A percentile compares a stretch with the other conserved stretches of the same genome.
Evolutionary conservation across 2,888 invertebrate genomes (phyloP).

Genomic region (Panzeria rudis): DNA sequence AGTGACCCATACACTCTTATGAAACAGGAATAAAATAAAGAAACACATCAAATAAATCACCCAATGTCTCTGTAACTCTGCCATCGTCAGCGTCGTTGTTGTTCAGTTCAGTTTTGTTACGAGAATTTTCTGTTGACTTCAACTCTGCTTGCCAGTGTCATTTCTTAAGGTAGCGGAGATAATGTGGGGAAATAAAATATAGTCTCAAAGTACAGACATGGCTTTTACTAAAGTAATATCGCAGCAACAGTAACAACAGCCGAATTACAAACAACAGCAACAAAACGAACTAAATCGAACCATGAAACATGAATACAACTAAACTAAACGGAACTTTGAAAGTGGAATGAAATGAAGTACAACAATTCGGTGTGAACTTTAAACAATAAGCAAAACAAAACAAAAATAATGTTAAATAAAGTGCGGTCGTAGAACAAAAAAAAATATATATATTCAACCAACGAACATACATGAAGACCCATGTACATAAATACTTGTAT

Average conservation of each 20-base stretch:
- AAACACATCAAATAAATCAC: slow-evolving; percentile 60
- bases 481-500: slow-evolving; percentile 27
- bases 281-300: slow-evolving; percentile 52
- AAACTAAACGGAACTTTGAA: slow-evolving; percentile 58
- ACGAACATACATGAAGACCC: slow-evolving; percentile 23
- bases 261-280: slow-evolving; percentile 11
- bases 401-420: slow-evolving; percentile 53
- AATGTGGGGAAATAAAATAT: slow-evolving; percentile 42
- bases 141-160: slow-evolving; percentile 31
- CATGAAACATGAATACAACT: slow-evolving; percentile 24
- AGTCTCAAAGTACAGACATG: slow-evolving; percentile 44
- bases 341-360: slow-evolving; percentile 69
- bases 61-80: slow-evolving; percentile 52
- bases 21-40: slow-evolving; percentile 49
- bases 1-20: slow-evolving; percentile 47
- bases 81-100: slow-evolving; percentile 41
- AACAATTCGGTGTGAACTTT: slow-evolving; percentile 73
- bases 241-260: slow-evolving; percentile 41
- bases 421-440: slow-evolving; percentile 65
- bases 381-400: slow-evolving; percentile 72
- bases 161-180: slow-evolving; percentile 2
- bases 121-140: slow-evolving; percentile 39
- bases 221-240: slow-evolving; percentile 53
- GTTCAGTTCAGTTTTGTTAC: slow-evolving; percentile 21
- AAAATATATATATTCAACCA: slow-evolving; percentile 42